Percentiles rank a stretch among this genome's conserved stretches.
Evolutionary conservation across 2,888 invertebrate species (phyloP).

Genomic region (Synergus japonicus): DNA sequence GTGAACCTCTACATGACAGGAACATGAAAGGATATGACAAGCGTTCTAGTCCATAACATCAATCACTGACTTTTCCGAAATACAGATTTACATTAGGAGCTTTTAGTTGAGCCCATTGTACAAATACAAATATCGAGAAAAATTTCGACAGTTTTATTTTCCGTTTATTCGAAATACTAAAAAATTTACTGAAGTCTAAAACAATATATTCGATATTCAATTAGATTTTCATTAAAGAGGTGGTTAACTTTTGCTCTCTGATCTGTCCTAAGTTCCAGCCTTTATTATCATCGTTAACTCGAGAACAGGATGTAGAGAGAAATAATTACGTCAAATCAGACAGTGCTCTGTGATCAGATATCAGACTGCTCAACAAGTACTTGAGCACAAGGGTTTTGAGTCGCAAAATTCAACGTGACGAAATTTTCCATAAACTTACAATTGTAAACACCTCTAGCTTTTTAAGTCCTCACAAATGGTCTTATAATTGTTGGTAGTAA

Average conservation of each 20-base stretch:
- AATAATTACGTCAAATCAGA: conserved; percentile 30
- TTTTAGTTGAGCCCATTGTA: not conserved
- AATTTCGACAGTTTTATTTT: not conserved
- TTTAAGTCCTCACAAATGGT: not conserved
- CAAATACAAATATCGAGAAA: not conserved
- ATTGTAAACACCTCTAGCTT: not conserved
- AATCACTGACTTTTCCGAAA: conserved; percentile 18
- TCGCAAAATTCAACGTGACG: conserved; percentile 19
- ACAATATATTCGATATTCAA: not conserved
- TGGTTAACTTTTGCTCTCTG: not conserved
- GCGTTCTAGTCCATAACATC: not conserved
- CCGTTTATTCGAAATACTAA: too few relatives aligned
- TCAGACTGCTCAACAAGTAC: not conserved
- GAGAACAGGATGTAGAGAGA: conserved; percentile 8
- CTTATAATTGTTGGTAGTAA: not conserved
- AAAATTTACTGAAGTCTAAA: not conserved
- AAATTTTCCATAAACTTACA: conserved; percentile 13
- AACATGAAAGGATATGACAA: conserved; percentile 1
- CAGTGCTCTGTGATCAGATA: conserved; percentile 32
- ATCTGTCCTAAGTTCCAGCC: not conserved
- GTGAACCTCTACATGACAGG: not conserved
- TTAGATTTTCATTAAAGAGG: not conserved
- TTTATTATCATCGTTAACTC: conserved; percentile 11
- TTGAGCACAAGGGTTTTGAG: conserved; percentile 20
- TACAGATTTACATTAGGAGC: not conserved